A percentile compares a stretch with the other conserved stretches of the same genome.
Conservation (phyloP, 2,888 invertebrate genomes). For the Eucera pruinosa region DNA sequence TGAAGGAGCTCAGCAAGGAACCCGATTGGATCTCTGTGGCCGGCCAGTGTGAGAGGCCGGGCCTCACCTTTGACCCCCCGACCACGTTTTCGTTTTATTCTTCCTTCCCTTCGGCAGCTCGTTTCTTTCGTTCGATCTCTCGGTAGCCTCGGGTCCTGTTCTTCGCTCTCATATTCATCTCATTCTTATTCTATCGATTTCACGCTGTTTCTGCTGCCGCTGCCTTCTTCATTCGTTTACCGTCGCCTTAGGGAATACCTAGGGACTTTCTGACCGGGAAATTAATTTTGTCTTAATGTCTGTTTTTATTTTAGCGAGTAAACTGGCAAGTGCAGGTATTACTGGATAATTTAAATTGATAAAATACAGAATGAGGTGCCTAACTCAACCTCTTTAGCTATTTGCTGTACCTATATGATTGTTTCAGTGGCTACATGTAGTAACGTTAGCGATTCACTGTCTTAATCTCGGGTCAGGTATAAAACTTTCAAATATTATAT, state of each 20-base stretch:
- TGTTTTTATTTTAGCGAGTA: neutral
- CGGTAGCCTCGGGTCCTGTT: slow-evolving; percentile 53
- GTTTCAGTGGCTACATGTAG: too few relatives aligned
- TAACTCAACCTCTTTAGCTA: too few relatives aligned
- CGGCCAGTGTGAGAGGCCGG: slow-evolving; percentile 81
- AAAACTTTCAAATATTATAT: too few relatives aligned
- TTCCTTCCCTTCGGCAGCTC: slow-evolving; percentile 60
- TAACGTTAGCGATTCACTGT: too few relatives aligned
- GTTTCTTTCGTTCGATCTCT: slow-evolving; percentile 57
- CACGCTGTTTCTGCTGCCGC: slow-evolving; percentile 48
- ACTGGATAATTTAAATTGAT: neutral
- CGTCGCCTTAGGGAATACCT: slow-evolving; percentile 20
- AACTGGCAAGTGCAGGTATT: neutral
- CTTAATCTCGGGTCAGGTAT: too few relatives aligned
- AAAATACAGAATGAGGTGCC: too few relatives aligned
- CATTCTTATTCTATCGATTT: slow-evolving; percentile 62
- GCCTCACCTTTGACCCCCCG: slow-evolving; percentile 81
- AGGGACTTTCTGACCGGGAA: slow-evolving; percentile 17
- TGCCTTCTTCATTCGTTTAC: slow-evolving; percentile 5
- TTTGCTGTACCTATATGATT: too few relatives aligned
- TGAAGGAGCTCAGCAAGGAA: slow-evolving; percentile 75
- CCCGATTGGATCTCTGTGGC: slow-evolving; percentile 81
- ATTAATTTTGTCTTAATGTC: slow-evolving; percentile 35
- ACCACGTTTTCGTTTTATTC: slow-evolving; percentile 61
- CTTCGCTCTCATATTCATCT: slow-evolving; percentile 60